Percentiles rank a stretch among this genome's conserved stretches.
These are phyloP conservation scores for Muscina levida DNA, from an alignment of 2,888 invertebrate species.

Conservation along the genomic window DNA sequence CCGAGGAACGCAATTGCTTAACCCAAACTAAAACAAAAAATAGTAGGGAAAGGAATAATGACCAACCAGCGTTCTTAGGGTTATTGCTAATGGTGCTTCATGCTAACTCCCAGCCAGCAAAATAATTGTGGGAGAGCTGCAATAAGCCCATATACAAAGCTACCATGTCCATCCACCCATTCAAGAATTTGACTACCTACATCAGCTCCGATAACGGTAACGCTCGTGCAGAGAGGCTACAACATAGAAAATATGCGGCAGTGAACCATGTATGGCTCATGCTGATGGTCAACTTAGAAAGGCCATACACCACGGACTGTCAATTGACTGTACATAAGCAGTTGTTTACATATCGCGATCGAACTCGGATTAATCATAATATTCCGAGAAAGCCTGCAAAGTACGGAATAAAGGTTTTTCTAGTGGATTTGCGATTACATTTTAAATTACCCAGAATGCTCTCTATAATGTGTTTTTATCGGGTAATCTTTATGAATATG, in stretches of 20 bases:
- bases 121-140: slow-evolving; percentile 47
- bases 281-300: slow-evolving; percentile 41
- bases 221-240: slow-evolving; percentile 28
- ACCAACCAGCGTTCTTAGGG: slow-evolving; percentile 36
- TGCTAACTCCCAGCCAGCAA: slow-evolving; percentile 38
- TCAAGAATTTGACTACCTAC: slow-evolving; percentile 33
- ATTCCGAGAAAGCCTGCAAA: slow-evolving; percentile 43
- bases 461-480: too few species aligned
- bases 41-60: too few species aligned
- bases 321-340: slow-evolving; percentile 10
- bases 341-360: slow-evolving; percentile 39
- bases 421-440: slow-evolving; percentile 39
- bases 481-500: too few species aligned
- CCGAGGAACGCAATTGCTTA: too few species aligned
- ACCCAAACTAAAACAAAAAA: too few species aligned
- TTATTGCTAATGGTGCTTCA: slow-evolving; percentile 51
- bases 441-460: slow-evolving; percentile 7
- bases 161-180: slow-evolving; percentile 48
- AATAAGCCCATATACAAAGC: slow-evolving; percentile 48
- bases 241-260: slow-evolving; percentile 43
- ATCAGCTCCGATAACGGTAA: slow-evolving; percentile 43
- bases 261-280: slow-evolving; percentile 34
- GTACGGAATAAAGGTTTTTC: slow-evolving; percentile 50
- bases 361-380: slow-evolving; percentile 42
- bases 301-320: slow-evolving; percentile 29